Percentiles rank a stretch among this genome's conserved stretches.
Evolutionary conservation across 2,888 invertebrate species (phyloP).

Genomic region (Eretmocerus hayati): DNA sequence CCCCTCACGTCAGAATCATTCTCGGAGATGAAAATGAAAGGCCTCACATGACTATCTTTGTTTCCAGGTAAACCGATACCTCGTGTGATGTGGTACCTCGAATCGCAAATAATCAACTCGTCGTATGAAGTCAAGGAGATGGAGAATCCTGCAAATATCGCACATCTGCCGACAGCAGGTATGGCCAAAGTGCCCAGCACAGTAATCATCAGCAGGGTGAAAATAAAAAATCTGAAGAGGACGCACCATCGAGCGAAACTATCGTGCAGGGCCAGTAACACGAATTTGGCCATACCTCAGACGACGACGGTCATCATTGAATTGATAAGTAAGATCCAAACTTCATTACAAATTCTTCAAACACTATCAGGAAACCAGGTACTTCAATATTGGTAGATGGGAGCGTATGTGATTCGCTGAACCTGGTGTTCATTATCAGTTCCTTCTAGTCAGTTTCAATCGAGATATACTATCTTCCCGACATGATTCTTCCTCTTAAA

Average conservation of each 20-base stretch:
- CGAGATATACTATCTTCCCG: too few relatives aligned
- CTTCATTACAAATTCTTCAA: too few relatives aligned
- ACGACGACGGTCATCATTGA: slow-evolving; percentile 75
- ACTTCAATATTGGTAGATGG: too few relatives aligned
- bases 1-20: too few relatives aligned
- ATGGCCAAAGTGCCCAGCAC: not conserved
- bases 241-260: slow-evolving; percentile 79
- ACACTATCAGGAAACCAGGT: too few relatives aligned
- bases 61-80: slow-evolving; percentile 74
- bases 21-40: not conserved
- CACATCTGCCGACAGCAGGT: too few relatives aligned
- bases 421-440: too few relatives aligned
- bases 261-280: slow-evolving; percentile 83
- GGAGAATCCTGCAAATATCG: slow-evolving; percentile 12
- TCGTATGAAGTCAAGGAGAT: slow-evolving; percentile 63
- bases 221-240: slow-evolving; percentile 72
- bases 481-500: too few relatives aligned
- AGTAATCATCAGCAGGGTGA: slow-evolving; percentile 62
- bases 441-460: too few relatives aligned
- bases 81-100: slow-evolving; percentile 76
- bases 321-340: slow-evolving; percentile 76
- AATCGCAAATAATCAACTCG: slow-evolving; percentile 58
- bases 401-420: too few relatives aligned
- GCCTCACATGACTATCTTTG: slow-evolving; percentile 12
- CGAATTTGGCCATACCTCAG: slow-evolving; percentile 71